Conservation (phyloP, 2,797 vertebrate species). For the Echeneis naucrates region DNA sequence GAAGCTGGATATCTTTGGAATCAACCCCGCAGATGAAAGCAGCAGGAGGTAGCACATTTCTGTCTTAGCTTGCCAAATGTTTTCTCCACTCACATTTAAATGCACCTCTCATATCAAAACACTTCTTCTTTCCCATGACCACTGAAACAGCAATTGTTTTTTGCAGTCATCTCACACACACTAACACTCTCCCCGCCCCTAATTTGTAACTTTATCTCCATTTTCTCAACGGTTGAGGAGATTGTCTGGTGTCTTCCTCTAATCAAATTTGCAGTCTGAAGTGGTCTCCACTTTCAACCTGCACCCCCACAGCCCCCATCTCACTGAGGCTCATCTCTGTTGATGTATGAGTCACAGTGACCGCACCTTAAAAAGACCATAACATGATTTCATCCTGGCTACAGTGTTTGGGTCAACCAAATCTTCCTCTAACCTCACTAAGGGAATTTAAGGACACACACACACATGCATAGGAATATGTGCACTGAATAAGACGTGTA, state of each 20-base stretch:
- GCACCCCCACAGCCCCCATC: conserved; percentile 22
- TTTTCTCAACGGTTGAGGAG: conserved; percentile 55
- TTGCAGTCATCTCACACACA: conserved; percentile 24
- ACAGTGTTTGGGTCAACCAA: conserved; percentile 57
- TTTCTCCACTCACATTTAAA: not conserved
- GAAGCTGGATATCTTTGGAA: conserved; percentile 96
- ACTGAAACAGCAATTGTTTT: conserved; percentile 21
- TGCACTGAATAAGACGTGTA: conserved; percentile 2
- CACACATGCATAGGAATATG: not conserved
- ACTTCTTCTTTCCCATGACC: conserved; percentile 6
- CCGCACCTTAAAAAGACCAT: conserved; percentile 74
- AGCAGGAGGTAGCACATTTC: conserved; percentile 89
- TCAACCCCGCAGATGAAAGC: conserved; percentile 95
- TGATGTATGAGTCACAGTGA: conserved; percentile 77
- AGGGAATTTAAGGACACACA: conserved; percentile 14
- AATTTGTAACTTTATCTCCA: conserved; percentile 66
- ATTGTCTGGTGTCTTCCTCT: conserved; percentile 71
- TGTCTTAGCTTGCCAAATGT: not conserved
- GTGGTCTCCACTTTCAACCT: conserved; percentile 77
- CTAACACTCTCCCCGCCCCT: conserved; percentile 21
- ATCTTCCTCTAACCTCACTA: conserved; percentile 43
- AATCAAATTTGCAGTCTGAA: conserved; percentile 74
- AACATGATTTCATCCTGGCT: conserved; percentile 68
- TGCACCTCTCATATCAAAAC: not conserved
- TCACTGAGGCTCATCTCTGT: conserved; percentile 42